A percentile compares a stretch with the other conserved stretches of the same genome.
These are phyloP conservation scores for Anableps anableps DNA, from an alignment of 2,797 vertebrate genomes.

Conservation along the genomic window DNA sequence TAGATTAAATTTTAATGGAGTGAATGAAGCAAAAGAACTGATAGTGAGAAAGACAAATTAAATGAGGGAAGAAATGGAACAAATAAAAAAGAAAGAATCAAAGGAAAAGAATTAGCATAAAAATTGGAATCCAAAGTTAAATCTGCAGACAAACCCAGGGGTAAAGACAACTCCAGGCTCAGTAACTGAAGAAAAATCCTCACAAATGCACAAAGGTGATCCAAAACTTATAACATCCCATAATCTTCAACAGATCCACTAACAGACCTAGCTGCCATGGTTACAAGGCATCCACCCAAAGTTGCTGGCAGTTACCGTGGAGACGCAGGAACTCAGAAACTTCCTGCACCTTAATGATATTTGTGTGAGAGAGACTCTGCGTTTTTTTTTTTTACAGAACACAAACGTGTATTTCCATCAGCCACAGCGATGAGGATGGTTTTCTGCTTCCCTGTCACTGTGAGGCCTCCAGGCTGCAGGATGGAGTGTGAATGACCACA, in stretches of 20 bases:
- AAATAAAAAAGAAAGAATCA: neutral
- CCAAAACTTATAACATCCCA: conserved; percentile 17
- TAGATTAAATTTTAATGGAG: neutral
- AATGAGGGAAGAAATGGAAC: neutral
- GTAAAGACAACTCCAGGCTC: neutral
- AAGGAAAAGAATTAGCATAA: neutral
- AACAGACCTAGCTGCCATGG: conserved; percentile 29
- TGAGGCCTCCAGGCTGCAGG: neutral
- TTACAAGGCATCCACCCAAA: conserved; percentile 19
- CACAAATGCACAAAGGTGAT: neutral
- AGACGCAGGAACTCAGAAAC: conserved; percentile 18
- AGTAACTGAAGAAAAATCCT: neutral
- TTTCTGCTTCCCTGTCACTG: neutral
- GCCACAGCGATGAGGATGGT: neutral
- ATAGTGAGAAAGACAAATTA: neutral
- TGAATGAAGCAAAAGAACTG: neutral
- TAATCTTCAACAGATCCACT: conserved; percentile 24
- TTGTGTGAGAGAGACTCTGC: neutral
- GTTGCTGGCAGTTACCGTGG: conserved; percentile 23
- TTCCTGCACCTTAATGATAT: conserved; percentile 1
- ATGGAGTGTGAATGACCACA: neutral
- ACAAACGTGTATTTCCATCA: neutral
- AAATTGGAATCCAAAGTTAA: neutral
- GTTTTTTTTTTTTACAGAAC: neutral
- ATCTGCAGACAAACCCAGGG: neutral